These are phyloP conservation scores for Phrynocephalus guinanensis DNA, from an alignment of 2,797 vertebrate species.

Conservation along the genomic window DNA sequence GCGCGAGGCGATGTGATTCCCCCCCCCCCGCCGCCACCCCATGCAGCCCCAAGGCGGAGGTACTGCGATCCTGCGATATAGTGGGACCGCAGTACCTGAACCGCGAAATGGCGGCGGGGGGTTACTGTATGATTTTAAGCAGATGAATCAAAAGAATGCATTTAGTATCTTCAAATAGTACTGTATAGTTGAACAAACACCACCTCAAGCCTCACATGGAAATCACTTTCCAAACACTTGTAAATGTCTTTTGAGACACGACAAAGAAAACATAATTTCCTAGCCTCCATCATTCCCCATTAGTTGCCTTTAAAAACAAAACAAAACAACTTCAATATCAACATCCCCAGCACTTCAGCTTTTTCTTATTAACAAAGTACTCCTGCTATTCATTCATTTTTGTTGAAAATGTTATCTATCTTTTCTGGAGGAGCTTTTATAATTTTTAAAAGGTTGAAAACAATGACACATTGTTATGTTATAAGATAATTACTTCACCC, in stretches of 20 bases:
- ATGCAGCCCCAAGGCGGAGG: too few species aligned
- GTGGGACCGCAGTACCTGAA: too few species aligned
- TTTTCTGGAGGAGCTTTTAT: neutral
- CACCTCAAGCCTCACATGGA: neutral
- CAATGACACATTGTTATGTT: neutral
- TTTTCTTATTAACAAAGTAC: too few species aligned
- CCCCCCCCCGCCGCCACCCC: too few species aligned
- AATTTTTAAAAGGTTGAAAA: neutral
- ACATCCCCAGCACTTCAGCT: neutral
- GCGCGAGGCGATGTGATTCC: too few species aligned
- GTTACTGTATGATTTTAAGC: neutral
- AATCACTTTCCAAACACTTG: neutral
- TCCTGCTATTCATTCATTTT: neutral
- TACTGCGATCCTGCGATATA: too few species aligned
- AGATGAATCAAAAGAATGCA: neutral
- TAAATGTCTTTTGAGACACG: constrained; percentile 6
- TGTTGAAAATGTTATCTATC: neutral
- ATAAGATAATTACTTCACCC: neutral
- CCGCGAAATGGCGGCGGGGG: too few species aligned
- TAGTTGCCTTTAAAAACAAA: neutral
- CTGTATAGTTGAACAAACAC: neutral
- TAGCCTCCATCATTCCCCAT: neutral
- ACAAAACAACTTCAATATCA: neutral
- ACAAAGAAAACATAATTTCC: neutral
- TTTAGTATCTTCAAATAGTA: neutral